phyloP scores from a whole-genome alignment of 35 echinoderm and acorn worm genomes.

The Lytechinus pictus region DNA sequence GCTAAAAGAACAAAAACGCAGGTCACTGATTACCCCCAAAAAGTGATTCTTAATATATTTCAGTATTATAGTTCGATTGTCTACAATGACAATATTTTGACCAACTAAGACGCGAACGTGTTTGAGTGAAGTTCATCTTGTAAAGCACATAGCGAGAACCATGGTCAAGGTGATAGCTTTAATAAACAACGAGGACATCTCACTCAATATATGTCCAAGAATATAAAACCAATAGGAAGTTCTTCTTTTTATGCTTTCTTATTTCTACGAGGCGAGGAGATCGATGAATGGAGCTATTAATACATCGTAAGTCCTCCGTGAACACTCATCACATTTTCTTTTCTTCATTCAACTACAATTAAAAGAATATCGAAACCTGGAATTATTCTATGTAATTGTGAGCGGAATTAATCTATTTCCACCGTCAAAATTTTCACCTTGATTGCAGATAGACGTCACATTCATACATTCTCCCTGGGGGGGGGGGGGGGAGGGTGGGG shows the following conservation, averaged over 20 bases:
- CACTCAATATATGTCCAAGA: background rate
- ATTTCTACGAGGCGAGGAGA: background rate
- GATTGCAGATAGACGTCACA: background rate
- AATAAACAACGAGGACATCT: conserved; percentile 1
- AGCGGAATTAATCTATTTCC: background rate
- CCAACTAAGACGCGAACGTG: background rate
- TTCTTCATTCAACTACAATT: background rate
- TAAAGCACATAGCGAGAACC: background rate
- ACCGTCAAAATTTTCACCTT: background rate
- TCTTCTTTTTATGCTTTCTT: background rate
- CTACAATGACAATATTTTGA: background rate
- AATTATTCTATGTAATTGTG: background rate
- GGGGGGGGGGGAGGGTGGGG: no score
- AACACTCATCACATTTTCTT: background rate
- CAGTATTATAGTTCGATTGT: background rate
- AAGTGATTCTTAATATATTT: no score
- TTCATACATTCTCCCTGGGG: background rate
- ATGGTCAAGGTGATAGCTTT: background rate
- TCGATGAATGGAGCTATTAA: background rate
- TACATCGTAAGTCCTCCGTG: background rate
- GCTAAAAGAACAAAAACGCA: no score
- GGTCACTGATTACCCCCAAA: no score
- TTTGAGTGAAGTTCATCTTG: background rate
- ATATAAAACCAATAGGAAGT: background rate
- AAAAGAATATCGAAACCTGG: background rate